A percentile compares a stretch with the other conserved stretches of the same genome.
phyloP scores from a whole-genome alignment of 2,888 invertebrate genomes.

The Isoperla grammatica region DNA sequence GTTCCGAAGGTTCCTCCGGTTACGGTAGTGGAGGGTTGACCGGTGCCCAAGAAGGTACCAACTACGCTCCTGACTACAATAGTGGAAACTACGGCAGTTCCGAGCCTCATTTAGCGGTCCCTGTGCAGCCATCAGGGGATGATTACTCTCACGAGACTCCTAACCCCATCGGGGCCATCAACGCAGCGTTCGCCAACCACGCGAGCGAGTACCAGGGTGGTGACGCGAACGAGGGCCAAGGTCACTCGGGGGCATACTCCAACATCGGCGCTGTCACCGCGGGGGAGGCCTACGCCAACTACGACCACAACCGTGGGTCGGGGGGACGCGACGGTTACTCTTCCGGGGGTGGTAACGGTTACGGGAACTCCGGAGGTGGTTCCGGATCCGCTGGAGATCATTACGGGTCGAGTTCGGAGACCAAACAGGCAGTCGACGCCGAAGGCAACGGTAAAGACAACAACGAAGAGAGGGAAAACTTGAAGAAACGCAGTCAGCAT shows the following conservation, averaged over 20 bases:
- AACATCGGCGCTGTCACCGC: not conserved
- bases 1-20: not conserved
- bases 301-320: not conserved
- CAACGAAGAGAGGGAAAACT: too few relatives aligned
- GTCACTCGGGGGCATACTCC: not conserved
- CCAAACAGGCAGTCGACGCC: not conserved
- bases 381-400: too few relatives aligned
- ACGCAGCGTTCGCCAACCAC: not conserved
- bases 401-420: too few relatives aligned
- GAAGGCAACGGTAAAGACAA: not conserved
- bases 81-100: not conserved
- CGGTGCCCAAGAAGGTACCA: not conserved
- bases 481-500: too few relatives aligned
- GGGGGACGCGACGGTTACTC: too few relatives aligned
- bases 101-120: not conserved
- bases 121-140: not conserved
- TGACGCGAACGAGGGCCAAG: not conserved
- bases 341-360: too few relatives aligned
- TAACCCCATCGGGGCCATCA: slow-evolving; percentile 8
- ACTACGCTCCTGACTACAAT: not conserved
- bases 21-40: not conserved
- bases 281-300: slow-evolving; percentile 2
- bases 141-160: not conserved
- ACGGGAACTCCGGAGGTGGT: too few relatives aligned
- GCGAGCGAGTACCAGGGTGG: not conserved